Evolutionary conservation across 2,888 invertebrate species (phyloP).

Genomic region (Dryobota labecula): DNA sequence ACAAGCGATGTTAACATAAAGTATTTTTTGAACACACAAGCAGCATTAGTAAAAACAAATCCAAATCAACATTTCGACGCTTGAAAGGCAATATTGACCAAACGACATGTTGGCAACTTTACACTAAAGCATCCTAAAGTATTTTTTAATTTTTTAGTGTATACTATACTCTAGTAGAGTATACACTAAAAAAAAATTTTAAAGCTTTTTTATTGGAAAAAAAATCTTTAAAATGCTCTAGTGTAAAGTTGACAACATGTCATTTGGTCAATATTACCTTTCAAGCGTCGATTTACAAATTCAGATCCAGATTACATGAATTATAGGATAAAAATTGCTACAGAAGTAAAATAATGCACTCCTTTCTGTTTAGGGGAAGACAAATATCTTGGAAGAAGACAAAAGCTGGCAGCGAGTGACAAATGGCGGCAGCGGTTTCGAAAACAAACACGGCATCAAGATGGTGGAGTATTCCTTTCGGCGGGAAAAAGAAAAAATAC

Average conservation of each 20-base stretch:
- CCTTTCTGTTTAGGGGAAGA: constrained; percentile 54
- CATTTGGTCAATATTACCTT: too few relatives aligned
- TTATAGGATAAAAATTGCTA: constrained; percentile 41
- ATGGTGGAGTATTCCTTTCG: constrained; percentile 39
- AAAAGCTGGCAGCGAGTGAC: constrained; percentile 62
- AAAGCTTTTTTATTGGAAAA: too few relatives aligned
- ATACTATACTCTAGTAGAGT: too few relatives aligned
- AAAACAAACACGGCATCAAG: constrained; percentile 62
- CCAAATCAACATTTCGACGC: constrained; percentile 31
- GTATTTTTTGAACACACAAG: neutral
- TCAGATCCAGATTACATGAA: constrained; percentile 17
- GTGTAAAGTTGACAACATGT: too few relatives aligned
- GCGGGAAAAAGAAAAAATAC: constrained; percentile 54
- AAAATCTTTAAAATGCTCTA: too few relatives aligned
- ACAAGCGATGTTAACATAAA: neutral
- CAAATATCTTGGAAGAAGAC: constrained; percentile 58
- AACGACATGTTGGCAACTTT: too few relatives aligned
- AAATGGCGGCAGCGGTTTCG: constrained; percentile 63
- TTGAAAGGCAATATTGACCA: too few relatives aligned
- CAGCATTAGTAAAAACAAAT: neutral
- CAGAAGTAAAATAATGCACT: constrained; percentile 50
- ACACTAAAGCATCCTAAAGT: too few relatives aligned
- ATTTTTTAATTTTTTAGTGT: too few relatives aligned
- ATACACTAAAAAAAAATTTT: too few relatives aligned
- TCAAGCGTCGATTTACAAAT: too few relatives aligned